A percentile compares a stretch with the other conserved stretches of the same genome.
These are phyloP conservation scores for Pteromalus puparum DNA, from an alignment of 1,140 invertebrate species.

Conservation along the genomic window DNA sequence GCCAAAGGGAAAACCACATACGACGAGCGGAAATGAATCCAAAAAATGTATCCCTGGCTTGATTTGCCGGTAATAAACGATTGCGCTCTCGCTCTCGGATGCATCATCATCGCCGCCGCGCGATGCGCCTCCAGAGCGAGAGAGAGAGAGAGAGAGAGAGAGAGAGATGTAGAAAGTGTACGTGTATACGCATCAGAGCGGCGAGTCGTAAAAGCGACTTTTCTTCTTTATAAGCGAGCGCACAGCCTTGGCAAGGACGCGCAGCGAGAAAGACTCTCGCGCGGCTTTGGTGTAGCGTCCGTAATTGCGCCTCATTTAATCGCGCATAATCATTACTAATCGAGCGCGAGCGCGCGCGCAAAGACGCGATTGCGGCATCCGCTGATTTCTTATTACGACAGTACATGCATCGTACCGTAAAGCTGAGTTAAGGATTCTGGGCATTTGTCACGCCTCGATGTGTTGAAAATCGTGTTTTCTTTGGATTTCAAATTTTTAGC, in stretches of 20 bases:
- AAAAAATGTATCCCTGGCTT: slow-evolving; percentile 7
- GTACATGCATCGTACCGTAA: slow-evolving; percentile 18
- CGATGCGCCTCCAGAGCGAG: background rate
- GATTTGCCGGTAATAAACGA: slow-evolving; percentile 45
- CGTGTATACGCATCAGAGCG: background rate
- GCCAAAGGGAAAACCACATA: background rate
- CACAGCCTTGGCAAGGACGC: slow-evolving; percentile 73
- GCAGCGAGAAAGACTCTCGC: slow-evolving; percentile 15
- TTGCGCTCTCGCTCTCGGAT: slow-evolving; percentile 5
- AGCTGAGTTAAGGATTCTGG: slow-evolving; percentile 36
- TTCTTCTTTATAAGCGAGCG: slow-evolving; percentile 55
- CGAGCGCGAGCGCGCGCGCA: slow-evolving; percentile 54
- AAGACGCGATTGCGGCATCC: slow-evolving; percentile 67
- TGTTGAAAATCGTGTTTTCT: too few relatives aligned
- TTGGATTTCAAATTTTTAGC: too few relatives aligned
- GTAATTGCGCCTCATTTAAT: slow-evolving; percentile 70
- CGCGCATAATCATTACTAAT: slow-evolving; percentile 71
- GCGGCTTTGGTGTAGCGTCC: slow-evolving; percentile 7
- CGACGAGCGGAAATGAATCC: slow-evolving; percentile 42
- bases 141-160: background rate
- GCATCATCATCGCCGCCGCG: background rate
- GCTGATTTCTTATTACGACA: slow-evolving; percentile 66
- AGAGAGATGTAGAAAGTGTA: background rate
- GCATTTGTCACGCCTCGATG: slow-evolving; percentile 60
- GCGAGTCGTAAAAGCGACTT: slow-evolving; percentile 37